Percentiles rank a stretch among this genome's conserved stretches.
Conservation (phyloP, 2,888 invertebrate genomes). For the Ametastegia equiseti region DNA sequence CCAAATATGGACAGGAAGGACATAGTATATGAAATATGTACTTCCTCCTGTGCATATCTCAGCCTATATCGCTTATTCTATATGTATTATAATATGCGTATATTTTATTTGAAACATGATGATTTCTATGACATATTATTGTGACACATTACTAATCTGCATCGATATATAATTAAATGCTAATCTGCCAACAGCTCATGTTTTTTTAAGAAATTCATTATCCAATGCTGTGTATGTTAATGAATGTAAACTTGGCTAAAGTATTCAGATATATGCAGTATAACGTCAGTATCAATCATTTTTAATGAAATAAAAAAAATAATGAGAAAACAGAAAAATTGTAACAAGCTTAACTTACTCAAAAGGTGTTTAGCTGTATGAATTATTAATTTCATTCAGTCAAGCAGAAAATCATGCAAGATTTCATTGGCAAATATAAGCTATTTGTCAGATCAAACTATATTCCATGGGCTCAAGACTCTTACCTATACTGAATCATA, state of each 20-base stretch:
- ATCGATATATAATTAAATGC: constrained; percentile 15
- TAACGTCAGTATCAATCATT: background rate
- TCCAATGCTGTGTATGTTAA: background rate
- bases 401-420: background rate
- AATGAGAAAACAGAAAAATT: background rate
- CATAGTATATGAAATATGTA: background rate
- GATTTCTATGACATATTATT: constrained; percentile 8
- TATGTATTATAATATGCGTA: background rate
- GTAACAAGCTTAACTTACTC: background rate
- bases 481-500: constrained; percentile 14
- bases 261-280: background rate
- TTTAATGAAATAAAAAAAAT: background rate
- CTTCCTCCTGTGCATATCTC: background rate
- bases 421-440: constrained; percentile 1
- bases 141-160: constrained; percentile 5
- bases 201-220: background rate
- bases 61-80: constrained; percentile 17
- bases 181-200: constrained; percentile 15
- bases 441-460: constrained; percentile 16
- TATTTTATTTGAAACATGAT: background rate
- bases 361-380: background rate
- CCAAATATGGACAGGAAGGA: background rate
- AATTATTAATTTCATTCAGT: constrained; percentile 1
- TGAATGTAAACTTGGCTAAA: background rate
- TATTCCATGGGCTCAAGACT: constrained; percentile 27